A percentile compares a stretch with the other conserved stretches of the same genome.
phyloP scores from a whole-genome alignment of 2,888 invertebrate genomes.

The Plusia festucae region DNA sequence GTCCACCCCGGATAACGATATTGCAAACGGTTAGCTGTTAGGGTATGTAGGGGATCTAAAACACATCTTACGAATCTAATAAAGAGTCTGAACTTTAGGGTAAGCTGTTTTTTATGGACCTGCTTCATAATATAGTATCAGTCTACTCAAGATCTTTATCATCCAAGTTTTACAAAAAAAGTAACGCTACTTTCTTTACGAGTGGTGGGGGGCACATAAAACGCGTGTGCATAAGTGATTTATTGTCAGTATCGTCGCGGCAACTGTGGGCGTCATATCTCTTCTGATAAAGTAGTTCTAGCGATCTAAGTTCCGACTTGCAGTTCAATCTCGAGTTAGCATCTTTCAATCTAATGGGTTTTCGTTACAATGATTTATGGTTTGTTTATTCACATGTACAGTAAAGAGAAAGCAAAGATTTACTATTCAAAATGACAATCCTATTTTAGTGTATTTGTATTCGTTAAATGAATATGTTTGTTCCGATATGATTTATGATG shows the following conservation, averaged over 20 bases:
- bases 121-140: background rate
- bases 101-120: slow-evolving; percentile 3
- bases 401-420: slow-evolving; percentile 68
- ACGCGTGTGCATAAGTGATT: slow-evolving; percentile 62
- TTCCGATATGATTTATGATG: slow-evolving; percentile 31
- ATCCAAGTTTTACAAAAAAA: slow-evolving; percentile 1
- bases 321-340: slow-evolving; percentile 68
- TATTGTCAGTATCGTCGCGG: slow-evolving; percentile 61
- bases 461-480: slow-evolving; percentile 45
- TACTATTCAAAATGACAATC: slow-evolving; percentile 58
- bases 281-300: slow-evolving; percentile 63
- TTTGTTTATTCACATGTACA: slow-evolving; percentile 72
- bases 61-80: slow-evolving; percentile 25
- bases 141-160: background rate
- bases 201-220: slow-evolving; percentile 60
- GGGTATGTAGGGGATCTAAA: slow-evolving; percentile 22
- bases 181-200: slow-evolving; percentile 6
- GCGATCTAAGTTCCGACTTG: slow-evolving; percentile 59
- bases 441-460: slow-evolving; percentile 58
- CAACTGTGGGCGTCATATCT: slow-evolving; percentile 67
- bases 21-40: slow-evolving; percentile 29
- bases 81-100: slow-evolving; percentile 10
- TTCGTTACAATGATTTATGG: slow-evolving; percentile 72
- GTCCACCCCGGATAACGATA: slow-evolving; percentile 39
- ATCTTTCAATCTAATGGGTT: slow-evolving; percentile 73